Evolutionary conservation across 2,888 invertebrate species (phyloP), one percentile per base, ranked within the genome.

Genomic region (Frankliniella fusca): DNA sequence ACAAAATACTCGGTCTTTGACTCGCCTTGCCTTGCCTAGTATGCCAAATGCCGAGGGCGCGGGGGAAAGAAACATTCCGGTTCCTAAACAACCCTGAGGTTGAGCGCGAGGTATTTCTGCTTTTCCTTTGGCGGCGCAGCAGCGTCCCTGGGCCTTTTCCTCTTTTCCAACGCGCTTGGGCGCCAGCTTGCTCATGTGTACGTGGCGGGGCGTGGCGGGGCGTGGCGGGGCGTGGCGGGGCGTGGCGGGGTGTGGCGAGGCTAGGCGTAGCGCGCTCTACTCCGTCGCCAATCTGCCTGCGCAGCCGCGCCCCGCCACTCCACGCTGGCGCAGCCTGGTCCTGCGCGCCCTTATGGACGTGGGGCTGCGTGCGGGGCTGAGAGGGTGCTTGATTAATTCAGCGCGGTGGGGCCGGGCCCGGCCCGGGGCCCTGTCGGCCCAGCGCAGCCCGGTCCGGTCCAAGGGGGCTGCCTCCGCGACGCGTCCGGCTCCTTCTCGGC

Each of bases 361-460:
- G 81, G 81, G 48, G 81, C n/a, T 76, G 18, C 79, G n/a, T 12
- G 79, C n/a, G n/a, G 81, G 61, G 81, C 28, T 65, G 81, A 20
- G 81, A 81, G 81, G 70, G 70, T 76, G 70, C 70, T 76, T 76
- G 70, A 76, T 76, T 76, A 76, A 76, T 76, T 76, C 70, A 76
- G 70, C 70, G 70, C 27, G 70, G 70, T 23, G 27, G 27, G 70
- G 70, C 70, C 54, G 20, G 54, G 54, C 54, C 54, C 15, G 15
- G 54, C 54, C 54, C 20, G 54, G 18, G 20, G 54, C 54, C 54
- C 54, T 20, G 54, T 20, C 54, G 20, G 54, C 54, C 54, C 54
- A 0, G 54, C 54, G 18, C 15, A 20, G 54, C 38, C 12, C 54
- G 38, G 54, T 54, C 54, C 54, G 54, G 54, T 20, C 38, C 61